Percentiles rank a stretch among this genome's conserved stretches.
phyloP scores from a whole-genome alignment of 2,888 invertebrate species.

The Sericinus montela region DNA sequence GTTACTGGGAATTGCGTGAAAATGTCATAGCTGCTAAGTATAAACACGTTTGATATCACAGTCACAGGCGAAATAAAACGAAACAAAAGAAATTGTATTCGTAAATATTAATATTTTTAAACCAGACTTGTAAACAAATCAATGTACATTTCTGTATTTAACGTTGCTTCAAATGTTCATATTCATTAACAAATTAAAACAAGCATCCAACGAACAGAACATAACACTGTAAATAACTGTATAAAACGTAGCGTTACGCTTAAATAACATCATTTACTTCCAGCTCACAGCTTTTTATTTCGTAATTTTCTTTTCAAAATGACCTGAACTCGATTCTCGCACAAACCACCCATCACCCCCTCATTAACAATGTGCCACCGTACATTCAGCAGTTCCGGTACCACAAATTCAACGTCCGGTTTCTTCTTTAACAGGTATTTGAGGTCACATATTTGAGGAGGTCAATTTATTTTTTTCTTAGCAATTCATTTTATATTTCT shows the following conservation, averaged over 20 bases:
- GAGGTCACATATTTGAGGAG: conserved; percentile 25
- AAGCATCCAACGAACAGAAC: background rate
- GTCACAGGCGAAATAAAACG: no score
- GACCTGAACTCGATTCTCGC: conserved; percentile 25
- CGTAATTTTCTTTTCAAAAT: conserved; percentile 43
- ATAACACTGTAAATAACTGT: conserved; percentile 21
- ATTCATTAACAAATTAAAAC: background rate
- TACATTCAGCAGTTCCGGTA: conserved; percentile 52
- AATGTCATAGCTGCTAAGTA: no score
- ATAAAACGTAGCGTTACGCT: conserved; percentile 26
- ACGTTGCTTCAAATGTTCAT: no score
- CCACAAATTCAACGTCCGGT: conserved; percentile 38
- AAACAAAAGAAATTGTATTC: no score
- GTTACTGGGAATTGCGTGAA: no score
- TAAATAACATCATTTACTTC: conserved; percentile 42
- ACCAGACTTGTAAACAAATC: no score
- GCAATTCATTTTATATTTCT: conserved; percentile 8
- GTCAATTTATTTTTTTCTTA: conserved; percentile 15
- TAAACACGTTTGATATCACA: no score
- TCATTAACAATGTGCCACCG: conserved; percentile 31
- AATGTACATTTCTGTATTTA: no score
- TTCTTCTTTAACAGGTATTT: conserved; percentile 36
- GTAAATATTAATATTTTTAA: no score
- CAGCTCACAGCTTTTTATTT: conserved; percentile 39
- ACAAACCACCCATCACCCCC: conserved; percentile 38